Evolutionary conservation across 2,113 vertebrate species (phyloP).

Genomic region (Zosterops borbonicus): DNA sequence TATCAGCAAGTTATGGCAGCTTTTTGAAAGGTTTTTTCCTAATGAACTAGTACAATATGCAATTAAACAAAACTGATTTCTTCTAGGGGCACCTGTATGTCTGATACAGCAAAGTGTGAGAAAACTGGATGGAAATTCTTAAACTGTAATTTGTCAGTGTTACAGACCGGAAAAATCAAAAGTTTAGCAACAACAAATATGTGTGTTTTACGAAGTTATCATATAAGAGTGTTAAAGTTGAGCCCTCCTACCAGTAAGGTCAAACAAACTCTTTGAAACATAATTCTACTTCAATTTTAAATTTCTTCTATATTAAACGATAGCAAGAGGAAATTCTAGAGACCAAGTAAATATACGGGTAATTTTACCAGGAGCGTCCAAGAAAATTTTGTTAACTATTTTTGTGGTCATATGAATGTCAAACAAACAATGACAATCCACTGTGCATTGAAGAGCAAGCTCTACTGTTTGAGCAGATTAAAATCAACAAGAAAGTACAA

Average conservation of each 20-base stretch:
- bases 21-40: not conserved
- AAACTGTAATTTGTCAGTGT: not conserved
- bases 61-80: not conserved
- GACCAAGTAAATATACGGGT: not conserved
- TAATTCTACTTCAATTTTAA: not conserved
- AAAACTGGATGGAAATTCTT: not conserved
- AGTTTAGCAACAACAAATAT: not conserved
- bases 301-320: not conserved
- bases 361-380: not conserved
- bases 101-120: not conserved
- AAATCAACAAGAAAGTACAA: not conserved
- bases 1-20: not conserved
- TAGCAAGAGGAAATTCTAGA: not conserved
- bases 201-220: not conserved
- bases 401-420: not conserved
- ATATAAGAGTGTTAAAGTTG: not conserved
- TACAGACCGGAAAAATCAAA: not conserved
- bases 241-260: not conserved
- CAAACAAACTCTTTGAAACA: not conserved
- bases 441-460: not conserved
- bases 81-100: not conserved
- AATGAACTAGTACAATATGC: not conserved
- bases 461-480: not conserved
- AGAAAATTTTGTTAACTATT: not conserved
- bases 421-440: not conserved